These are phyloP conservation scores for Mythimna impura DNA, from an alignment of 2,888 invertebrate genomes.

Conservation along the genomic window DNA sequence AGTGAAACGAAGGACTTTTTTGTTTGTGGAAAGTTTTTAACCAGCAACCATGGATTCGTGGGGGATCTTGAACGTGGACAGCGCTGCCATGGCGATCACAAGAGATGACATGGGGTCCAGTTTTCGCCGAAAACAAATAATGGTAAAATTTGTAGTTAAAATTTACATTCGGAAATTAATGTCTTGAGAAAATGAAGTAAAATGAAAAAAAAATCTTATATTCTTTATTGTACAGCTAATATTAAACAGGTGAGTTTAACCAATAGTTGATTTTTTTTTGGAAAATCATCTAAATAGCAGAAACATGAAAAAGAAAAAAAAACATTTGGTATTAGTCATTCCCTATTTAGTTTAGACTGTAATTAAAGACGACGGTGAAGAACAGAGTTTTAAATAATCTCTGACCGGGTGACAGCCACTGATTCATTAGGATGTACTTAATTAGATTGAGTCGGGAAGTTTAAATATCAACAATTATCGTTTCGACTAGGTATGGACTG, in stretches of 20 bases:
- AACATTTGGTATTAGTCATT: neutral
- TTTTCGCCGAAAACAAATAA: conserved; percentile 86
- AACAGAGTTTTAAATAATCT: conserved; percentile 55
- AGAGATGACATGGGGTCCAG: conserved; percentile 92
- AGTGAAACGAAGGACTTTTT: conserved; percentile 55
- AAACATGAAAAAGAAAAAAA: neutral
- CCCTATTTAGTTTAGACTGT: conserved; percentile 24
- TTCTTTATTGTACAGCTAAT: neutral
- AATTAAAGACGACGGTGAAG: conserved; percentile 37
- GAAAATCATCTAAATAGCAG: neutral
- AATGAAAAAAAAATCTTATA: neutral
- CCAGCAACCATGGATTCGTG: conserved; percentile 92
- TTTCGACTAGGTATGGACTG: neutral
- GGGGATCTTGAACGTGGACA: conserved; percentile 92
- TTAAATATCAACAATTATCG: neutral
- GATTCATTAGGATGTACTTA: conserved; percentile 35
- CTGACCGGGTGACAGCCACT: conserved; percentile 27
- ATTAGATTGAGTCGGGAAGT: conserved; percentile 28
- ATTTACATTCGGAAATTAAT: neutral
- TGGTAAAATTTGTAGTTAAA: conserved; percentile 62
- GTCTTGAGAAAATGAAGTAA: neutral
- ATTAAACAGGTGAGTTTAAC: too few relatives aligned
- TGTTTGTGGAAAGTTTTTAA: conserved; percentile 63
- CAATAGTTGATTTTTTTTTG: too few relatives aligned
- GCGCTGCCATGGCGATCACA: conserved; percentile 92